Conservation (phyloP, 1,140 invertebrate species). For the Vanessa tameamea region DNA sequence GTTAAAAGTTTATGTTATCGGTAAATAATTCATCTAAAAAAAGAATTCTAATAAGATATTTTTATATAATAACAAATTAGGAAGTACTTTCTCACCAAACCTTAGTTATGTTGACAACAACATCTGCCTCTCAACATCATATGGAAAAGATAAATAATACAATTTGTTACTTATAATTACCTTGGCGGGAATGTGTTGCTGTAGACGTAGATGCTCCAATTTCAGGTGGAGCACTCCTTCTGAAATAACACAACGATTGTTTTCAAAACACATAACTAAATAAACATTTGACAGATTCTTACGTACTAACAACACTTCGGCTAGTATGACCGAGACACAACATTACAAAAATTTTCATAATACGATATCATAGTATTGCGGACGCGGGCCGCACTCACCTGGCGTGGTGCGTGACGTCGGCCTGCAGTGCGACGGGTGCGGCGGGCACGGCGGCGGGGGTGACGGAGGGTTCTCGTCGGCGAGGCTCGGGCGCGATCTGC, state of each 20-base stretch:
- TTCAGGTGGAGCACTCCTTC: constrained; percentile 70
- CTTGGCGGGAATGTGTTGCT: constrained; percentile 87
- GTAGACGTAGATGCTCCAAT: constrained; percentile 59
- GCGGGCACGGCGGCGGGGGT: constrained; percentile 18
- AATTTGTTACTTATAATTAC: constrained; percentile 57
- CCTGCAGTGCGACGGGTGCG: constrained; percentile 1
- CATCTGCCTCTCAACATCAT: no score
- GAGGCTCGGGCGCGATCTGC: constrained; percentile 87
- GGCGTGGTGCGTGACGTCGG: constrained; percentile 5
- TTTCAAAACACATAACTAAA: neutral
- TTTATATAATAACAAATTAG: no score
- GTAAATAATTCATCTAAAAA: no score
- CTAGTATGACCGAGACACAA: neutral
- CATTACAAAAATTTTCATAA: no score
- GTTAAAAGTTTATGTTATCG: no score
- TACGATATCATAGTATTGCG: no score
- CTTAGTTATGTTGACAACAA: no score
- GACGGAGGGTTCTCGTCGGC: constrained; percentile 43
- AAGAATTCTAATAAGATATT: no score
- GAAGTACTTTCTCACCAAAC: no score
- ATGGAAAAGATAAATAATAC: neutral
- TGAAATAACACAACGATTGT: constrained; percentile 36
- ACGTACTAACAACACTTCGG: neutral
- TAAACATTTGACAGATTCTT: neutral
- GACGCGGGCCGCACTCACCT: neutral